Evolutionary conservation across 2,888 invertebrate genomes (phyloP), one percentile per base, ranked within the genome.

Genomic region (Chloroclysta siterata): DNA sequence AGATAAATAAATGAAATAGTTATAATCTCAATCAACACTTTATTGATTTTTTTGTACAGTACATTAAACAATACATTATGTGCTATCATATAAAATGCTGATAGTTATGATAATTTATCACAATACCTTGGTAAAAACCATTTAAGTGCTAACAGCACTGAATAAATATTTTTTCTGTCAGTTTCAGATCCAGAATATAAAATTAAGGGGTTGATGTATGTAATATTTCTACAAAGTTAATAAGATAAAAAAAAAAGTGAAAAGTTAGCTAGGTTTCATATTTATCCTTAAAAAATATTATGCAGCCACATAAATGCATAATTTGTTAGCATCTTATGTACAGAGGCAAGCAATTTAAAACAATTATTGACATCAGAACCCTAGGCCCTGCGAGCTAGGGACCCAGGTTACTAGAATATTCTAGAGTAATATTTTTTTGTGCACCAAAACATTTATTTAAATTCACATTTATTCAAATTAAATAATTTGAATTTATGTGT

Each of bases 271-370:
- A 46, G 44, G 15, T 44, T 15, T 39, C 10, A 2, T 11, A 7
- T 17, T 0, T 44, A 15, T 44, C 17, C 11, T 46, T 46, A 46
- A 17, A 44, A 44, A 44, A 44, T 46, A 46, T 4, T 17, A 46
- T 11, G 17, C 10, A 44, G 8, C 2, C 11, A 10, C 17, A 17
- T 17, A 5, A 14, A 11, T 4, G 0, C 17, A 8, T 11, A 2
- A 8, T 7, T 44, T 44, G 7, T 47, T 22, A 54, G 33, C 15
- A 54, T 54, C 33, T 54, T 46, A 54, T 44, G 46, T 54, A 46
- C 41, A 60, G 64, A 66, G 68, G 67, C 68, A 71, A 69, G 59
- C 61, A 63, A 33, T 51, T 58, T 11, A 60, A 39, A 55, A 61
- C 55, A 17, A 61, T n/a, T n/a, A n/a, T n/a, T 56, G 6, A 8